These are phyloP conservation scores for Gymnothorax reevesii DNA, from an alignment of 2,797 vertebrate species.

Conservation along the genomic window DNA sequence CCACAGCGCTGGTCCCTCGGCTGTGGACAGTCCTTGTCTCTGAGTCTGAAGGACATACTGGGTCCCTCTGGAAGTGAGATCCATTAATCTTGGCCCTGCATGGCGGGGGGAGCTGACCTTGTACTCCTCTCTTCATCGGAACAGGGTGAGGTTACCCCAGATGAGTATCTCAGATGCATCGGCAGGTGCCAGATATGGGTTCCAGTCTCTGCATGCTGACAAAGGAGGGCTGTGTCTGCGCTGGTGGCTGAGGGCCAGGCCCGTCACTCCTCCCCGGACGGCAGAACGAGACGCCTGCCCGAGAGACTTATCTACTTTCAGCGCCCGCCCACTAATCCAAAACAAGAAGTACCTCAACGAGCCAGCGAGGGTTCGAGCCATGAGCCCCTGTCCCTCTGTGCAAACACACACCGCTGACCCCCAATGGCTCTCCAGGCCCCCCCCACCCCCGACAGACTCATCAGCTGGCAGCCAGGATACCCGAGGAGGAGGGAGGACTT, in stretches of 20 bases:
- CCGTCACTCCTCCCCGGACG: constrained; percentile 66
- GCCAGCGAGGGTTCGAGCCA: constrained; percentile 65
- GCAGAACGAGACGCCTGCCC: constrained; percentile 47
- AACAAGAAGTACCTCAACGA: constrained; percentile 65
- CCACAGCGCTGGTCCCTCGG: constrained; percentile 59
- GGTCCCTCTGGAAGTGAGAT: constrained; percentile 53
- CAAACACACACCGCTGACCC: constrained; percentile 45
- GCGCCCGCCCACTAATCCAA: constrained; percentile 69
- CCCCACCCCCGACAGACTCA: constrained; percentile 69
- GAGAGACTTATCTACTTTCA: constrained; percentile 62
- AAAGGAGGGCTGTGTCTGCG: constrained; percentile 30
- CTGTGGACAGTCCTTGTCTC: constrained; percentile 58
- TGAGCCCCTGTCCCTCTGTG: constrained; percentile 47
- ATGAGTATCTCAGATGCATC: constrained; percentile 55
- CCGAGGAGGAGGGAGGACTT: constrained; percentile 48
- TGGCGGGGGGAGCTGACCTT: constrained; percentile 47
- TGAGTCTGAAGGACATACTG: constrained; percentile 59
- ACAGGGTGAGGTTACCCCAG: constrained; percentile 54
- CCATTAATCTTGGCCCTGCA: constrained; percentile 63
- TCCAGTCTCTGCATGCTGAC: constrained; percentile 37
- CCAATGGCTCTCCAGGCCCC: constrained; percentile 52
- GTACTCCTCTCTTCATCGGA: constrained; percentile 42
- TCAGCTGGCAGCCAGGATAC: constrained; percentile 59
- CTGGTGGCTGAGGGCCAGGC: constrained; percentile 51
- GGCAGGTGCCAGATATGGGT: constrained; percentile 57